Base-by-base conservation (phyloP, 1,140 invertebrate genomes). In the Magallana ariakensis region DNA sequence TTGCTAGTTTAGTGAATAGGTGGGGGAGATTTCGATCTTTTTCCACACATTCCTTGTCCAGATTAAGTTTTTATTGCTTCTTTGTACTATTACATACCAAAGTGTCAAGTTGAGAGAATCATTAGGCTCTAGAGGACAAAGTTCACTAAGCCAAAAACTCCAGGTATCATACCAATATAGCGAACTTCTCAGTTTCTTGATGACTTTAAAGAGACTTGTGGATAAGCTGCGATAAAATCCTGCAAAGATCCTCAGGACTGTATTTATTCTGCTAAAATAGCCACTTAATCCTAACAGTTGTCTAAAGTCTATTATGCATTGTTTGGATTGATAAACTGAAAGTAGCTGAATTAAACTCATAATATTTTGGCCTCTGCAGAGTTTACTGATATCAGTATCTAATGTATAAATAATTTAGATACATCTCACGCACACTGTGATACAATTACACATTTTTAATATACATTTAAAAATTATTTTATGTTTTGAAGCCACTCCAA, bases 201-300 rank as follows among this genome's bases (percentile, higher is more conserved):
- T 75, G 66, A 75, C 66, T 75, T 75, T 75, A 26, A 11, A 33
- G 19, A 75, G 66, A 75, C 22, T 75, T 75, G 66, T 75, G 13
- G 19, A 75, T 26, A 75, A 75, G 22, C 22, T 22, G 26, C 11
- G 66, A 26, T 26, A 33, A 75, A 26, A 13, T 75, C 5, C 66
- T 1, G 22, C 9, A 33, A 46, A 11, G 22, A 33, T 75, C 33
- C 66, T 13, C 66, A 33, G 1, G 22, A 19, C 9, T 75, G 2
- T 75, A 75, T 75, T 75, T 75, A 75, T 22, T 46, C 11, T 46
- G 33, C 3, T 46, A 46, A 46, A 46, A 46, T 46, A 46, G 3
- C 33, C 33, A 46, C 33, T 46, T 46, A 46, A 46, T 46, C 33
- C 33, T 46, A 46, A 46, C 33, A 46, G 33, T 46, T 46, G 33